Percentiles rank a stretch among this genome's conserved stretches.
Evolutionary conservation across 2,797 vertebrate genomes (phyloP).

Genomic region (Mionectes olivaceus): DNA sequence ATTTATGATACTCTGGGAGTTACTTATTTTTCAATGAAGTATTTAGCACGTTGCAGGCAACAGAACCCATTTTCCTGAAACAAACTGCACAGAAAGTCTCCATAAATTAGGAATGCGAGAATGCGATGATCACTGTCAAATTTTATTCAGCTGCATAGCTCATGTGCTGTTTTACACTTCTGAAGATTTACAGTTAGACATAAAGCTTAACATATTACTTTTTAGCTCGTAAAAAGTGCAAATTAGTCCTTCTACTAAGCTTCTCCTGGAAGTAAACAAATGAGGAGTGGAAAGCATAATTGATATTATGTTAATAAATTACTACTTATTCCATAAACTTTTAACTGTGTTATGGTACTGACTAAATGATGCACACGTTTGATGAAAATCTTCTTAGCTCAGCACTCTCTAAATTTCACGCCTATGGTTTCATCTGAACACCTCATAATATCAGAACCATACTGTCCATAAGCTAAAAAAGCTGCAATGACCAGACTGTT

Average conservation of each 20-base stretch:
- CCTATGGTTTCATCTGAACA: not conserved
- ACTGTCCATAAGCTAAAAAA: not conserved
- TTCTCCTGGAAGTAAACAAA: constrained; percentile 17
- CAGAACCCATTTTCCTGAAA: not conserved
- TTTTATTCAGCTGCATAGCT: not conserved
- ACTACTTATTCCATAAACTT: not conserved
- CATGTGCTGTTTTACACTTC: not conserved
- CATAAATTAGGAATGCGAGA: not conserved
- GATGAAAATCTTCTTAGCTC: not conserved
- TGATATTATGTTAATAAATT: constrained; percentile 14
- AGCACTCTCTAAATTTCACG: not conserved
- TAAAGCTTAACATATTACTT: constrained; percentile 53
- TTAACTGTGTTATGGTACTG: not conserved
- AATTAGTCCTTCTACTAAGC: constrained; percentile 15
- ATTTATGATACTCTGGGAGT: not conserved
- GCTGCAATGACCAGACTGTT: not conserved
- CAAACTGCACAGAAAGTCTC: not conserved
- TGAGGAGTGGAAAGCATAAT: not conserved
- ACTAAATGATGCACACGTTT: not conserved
- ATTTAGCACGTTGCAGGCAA: not conserved
- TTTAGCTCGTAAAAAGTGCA: constrained; percentile 35
- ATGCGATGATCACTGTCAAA: rapidly evolving
- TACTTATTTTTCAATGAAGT: not conserved
- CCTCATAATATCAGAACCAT: not conserved
- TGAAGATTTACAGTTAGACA: constrained; percentile 41